Conservation (phyloP, 2,888 invertebrate species). For the Pocota personata region DNA sequence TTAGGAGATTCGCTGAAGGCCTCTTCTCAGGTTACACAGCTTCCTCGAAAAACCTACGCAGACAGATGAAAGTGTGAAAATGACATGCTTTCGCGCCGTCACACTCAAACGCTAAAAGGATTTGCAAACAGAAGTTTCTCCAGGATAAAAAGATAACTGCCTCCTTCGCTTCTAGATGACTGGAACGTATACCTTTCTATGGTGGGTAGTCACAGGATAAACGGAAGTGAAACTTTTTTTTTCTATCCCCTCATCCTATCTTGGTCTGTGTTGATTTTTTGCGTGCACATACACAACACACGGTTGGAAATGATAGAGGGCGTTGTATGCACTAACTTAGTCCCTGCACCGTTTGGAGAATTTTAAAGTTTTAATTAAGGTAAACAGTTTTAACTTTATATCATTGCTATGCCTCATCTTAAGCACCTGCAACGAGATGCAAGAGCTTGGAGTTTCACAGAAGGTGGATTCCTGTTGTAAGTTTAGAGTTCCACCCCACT, state of each 20-base stretch:
- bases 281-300: background rate
- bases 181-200: background rate
- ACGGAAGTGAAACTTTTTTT: slow-evolving; percentile 31
- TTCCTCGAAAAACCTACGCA: slow-evolving; percentile 24
- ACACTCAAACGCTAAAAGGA: slow-evolving; percentile 27
- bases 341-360: slow-evolving; percentile 49
- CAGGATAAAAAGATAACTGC: slow-evolving; percentile 39
- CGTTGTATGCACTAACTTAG: slow-evolving; percentile 31
- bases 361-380: slow-evolving; percentile 71
- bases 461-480: slow-evolving; percentile 5
- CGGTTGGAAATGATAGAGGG: background rate
- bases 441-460: background rate
- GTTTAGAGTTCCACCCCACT: slow-evolving; percentile 8
- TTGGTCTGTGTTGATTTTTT: slow-evolving; percentile 50
- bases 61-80: slow-evolving; percentile 64
- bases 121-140: slow-evolving; percentile 46
- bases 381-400: slow-evolving; percentile 66
- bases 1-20: slow-evolving; percentile 16
- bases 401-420: slow-evolving; percentile 20
- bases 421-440: slow-evolving; percentile 39
- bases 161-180: background rate
- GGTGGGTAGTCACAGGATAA: slow-evolving; percentile 12
- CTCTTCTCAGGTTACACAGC: slow-evolving; percentile 16
- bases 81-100: slow-evolving; percentile 50
- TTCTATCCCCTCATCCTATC: background rate